Evolutionary conservation across 2,113 vertebrate genomes (phyloP).

Genomic region (Eurystomus gularis): DNA sequence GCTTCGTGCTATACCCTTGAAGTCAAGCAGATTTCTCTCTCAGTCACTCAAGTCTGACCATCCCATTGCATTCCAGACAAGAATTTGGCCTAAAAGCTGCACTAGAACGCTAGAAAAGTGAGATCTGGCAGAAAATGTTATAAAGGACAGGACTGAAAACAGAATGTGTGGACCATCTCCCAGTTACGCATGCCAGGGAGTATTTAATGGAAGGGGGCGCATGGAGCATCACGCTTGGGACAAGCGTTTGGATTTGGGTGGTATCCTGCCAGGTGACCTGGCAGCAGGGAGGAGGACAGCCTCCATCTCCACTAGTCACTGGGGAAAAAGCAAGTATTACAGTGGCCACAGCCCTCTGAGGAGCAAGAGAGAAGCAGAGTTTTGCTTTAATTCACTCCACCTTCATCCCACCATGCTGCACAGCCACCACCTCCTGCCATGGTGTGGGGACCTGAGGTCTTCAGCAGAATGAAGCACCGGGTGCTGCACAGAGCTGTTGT

Average conservation of each 20-base stretch:
- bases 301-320: background rate
- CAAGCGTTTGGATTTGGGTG: background rate
- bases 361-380: background rate
- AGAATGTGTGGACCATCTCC: background rate
- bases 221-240: background rate
- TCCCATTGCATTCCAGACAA: background rate
- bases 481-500: background rate
- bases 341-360: background rate
- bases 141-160: background rate
- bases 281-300: background rate
- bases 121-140: background rate
- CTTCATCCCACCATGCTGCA: background rate
- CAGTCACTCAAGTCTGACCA: background rate
- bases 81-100: background rate
- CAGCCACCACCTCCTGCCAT: background rate
- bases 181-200: too few relatives aligned
- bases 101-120: background rate
- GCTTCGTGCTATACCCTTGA: background rate
- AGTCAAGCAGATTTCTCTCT: background rate
- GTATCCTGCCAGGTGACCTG: background rate
- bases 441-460: accelerated
- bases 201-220: too few relatives aligned
- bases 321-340: background rate
- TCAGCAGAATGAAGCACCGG: accelerated
- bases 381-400: background rate